A percentile compares a stretch with the other conserved stretches of the same genome.
Evolutionary conservation across 2,888 invertebrate genomes (phyloP).

Genomic region (Brachyopa scutellaris): DNA sequence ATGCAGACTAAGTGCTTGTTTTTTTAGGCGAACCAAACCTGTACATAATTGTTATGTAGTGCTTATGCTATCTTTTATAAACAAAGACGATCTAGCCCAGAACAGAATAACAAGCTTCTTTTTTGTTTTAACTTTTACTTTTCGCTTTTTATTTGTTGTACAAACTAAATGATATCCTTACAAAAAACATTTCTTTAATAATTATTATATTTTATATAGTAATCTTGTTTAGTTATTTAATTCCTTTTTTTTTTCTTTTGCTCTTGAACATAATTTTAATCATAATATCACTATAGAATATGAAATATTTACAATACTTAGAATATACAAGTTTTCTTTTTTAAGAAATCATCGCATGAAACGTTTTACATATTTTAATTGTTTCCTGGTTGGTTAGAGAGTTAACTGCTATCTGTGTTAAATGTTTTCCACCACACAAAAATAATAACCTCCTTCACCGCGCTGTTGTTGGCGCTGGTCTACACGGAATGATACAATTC

Average conservation of each 20-base stretch:
- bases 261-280: slow-evolving; percentile 70
- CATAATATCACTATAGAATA: slow-evolving; percentile 73
- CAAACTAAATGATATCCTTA: slow-evolving; percentile 73
- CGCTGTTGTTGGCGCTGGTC: neutral
- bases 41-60: no score
- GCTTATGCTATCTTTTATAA: no score
- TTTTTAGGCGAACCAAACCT: no score
- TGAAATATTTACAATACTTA: slow-evolving; percentile 72
- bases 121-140: slow-evolving; percentile 68
- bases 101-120: no score
- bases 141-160: slow-evolving; percentile 72
- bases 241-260: slow-evolving; percentile 20
- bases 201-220: slow-evolving; percentile 63
- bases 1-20: no score
- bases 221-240: slow-evolving; percentile 57
- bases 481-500: slow-evolving; percentile 63
- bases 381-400: slow-evolving; percentile 38
- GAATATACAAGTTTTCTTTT: slow-evolving; percentile 48
- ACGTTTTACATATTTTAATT: slow-evolving; percentile 34
- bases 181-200: slow-evolving; percentile 70
- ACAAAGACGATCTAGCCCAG: no score
- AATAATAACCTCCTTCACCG: slow-evolving; percentile 36
- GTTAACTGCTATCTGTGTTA: no score
- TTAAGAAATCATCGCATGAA: slow-evolving; percentile 62
- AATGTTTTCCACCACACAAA: slow-evolving; percentile 50